phyloP scores from a whole-genome alignment of 2,113 vertebrate genomes.

The Oxyruncus cristatus region DNA sequence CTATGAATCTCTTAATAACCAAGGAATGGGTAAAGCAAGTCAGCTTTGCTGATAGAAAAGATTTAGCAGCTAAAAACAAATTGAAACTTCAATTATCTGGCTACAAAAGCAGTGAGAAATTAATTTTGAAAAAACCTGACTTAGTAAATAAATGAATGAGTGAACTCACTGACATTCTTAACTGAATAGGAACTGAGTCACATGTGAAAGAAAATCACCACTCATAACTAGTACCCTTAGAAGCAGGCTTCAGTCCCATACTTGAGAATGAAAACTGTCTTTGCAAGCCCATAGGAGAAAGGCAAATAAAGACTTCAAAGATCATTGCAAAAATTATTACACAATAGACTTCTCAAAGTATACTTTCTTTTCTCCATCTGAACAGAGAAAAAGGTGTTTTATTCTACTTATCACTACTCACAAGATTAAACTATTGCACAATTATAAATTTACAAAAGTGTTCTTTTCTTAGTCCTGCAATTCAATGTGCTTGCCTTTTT shows the following conservation, averaged over 20 bases:
- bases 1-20: not conserved
- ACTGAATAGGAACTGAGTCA: not conserved
- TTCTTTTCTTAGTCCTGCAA: not conserved
- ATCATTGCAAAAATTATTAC: not conserved
- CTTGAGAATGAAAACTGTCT: not conserved
- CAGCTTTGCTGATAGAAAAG: not conserved
- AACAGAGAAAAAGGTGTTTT: not conserved
- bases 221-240: not conserved
- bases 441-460: not conserved
- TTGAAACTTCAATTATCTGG: not conserved
- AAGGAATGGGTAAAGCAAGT: not conserved
- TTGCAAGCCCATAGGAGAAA: not conserved
- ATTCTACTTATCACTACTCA: accelerated
- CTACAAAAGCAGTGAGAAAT: not conserved
- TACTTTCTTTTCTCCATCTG: not conserved
- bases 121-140: not conserved
- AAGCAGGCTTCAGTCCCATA: not conserved
- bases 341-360: not conserved
- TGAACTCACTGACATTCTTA: not conserved
- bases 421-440: not conserved
- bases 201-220: not conserved
- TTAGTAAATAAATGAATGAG: not conserved
- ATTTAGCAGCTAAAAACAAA: not conserved
- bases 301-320: not conserved
- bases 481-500: not conserved